Percentiles rank a stretch among this genome's conserved stretches.
phyloP scores from a whole-genome alignment of 2,797 vertebrate genomes.

The Takifugu ocellatus region DNA sequence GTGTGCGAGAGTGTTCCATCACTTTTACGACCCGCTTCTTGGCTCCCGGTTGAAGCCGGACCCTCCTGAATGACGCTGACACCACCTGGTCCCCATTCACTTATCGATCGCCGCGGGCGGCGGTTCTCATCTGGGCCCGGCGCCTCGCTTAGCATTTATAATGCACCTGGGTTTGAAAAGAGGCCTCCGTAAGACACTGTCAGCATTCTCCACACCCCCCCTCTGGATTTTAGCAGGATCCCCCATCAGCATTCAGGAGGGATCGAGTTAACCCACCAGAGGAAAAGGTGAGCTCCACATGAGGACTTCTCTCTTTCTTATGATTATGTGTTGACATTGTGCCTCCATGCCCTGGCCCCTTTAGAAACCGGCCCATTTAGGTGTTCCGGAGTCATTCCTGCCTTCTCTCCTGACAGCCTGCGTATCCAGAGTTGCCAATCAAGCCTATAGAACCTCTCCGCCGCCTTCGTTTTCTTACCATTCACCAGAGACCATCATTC shows the following conservation, averaged over 20 bases:
- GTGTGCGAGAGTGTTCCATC: constrained; percentile 28
- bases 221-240: constrained; percentile 56
- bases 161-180: constrained; percentile 57
- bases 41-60: constrained; percentile 35
- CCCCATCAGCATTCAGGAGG: constrained; percentile 61
- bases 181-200: constrained; percentile 52
- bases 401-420: constrained; percentile 65
- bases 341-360: constrained; percentile 49
- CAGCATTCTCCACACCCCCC: constrained; percentile 32
- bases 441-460: constrained; percentile 51
- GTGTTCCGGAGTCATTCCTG: constrained; percentile 58
- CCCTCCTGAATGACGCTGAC: constrained; percentile 55
- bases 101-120: constrained; percentile 69
- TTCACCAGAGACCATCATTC: constrained; percentile 73
- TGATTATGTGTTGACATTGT: constrained; percentile 55
- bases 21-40: constrained; percentile 56
- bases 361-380: constrained; percentile 45
- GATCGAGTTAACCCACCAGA: constrained; percentile 65
- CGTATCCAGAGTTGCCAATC: constrained; percentile 72
- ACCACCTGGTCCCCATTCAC: constrained; percentile 73
- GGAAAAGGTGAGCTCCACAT: constrained; percentile 49
- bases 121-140: constrained; percentile 68
- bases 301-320: constrained; percentile 62
- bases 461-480: constrained; percentile 56
- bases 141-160: constrained; percentile 69